Conservation (phyloP, 30 jellyfish, hydroid and myxozoan species). For the Aurelia aurita complex sp. Pacific region DNA sequence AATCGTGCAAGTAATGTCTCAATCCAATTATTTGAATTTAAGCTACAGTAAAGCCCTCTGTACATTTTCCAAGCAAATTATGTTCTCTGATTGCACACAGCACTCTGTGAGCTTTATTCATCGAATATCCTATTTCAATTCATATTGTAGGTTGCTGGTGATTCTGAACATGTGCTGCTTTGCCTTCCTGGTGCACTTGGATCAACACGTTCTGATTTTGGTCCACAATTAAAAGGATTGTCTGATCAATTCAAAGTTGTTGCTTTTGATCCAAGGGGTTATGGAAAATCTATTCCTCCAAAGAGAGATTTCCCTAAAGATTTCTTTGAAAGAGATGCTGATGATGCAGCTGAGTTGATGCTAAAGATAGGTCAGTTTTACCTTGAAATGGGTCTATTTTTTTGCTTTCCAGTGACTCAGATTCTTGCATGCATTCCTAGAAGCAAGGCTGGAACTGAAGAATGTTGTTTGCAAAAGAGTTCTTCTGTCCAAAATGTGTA, state of each 20-base stretch:
- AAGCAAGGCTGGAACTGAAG: too few species aligned
- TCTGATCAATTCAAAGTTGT: constrained; percentile 63
- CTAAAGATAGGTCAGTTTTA: constrained; percentile 55
- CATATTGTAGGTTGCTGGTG: constrained; percentile 41
- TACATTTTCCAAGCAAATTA: not conserved
- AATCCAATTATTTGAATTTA: too few species aligned
- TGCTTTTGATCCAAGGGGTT: constrained; percentile 92
- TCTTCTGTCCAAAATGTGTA: too few species aligned
- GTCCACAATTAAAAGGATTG: constrained; percentile 71
- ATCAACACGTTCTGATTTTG: constrained; percentile 70
- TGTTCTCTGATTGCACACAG: not conserved
- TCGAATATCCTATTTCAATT: not conserved
- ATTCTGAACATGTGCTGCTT: constrained; percentile 52
- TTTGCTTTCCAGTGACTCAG: not conserved
- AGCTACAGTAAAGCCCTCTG: too few species aligned
- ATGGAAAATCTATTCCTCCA: constrained; percentile 80
- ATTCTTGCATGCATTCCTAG: not conserved
- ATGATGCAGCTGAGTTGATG: constrained; percentile 87
- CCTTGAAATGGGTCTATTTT: not conserved
- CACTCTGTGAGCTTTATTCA: not conserved
- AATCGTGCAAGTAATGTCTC: too few species aligned
- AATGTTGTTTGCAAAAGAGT: too few species aligned
- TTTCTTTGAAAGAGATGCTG: constrained; percentile 85
- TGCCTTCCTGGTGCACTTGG: constrained; percentile 98
- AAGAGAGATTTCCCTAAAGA: constrained; percentile 74